phyloP scores from a whole-genome alignment of 2,888 invertebrate genomes.

The Eupeodes latifasciatus region DNA sequence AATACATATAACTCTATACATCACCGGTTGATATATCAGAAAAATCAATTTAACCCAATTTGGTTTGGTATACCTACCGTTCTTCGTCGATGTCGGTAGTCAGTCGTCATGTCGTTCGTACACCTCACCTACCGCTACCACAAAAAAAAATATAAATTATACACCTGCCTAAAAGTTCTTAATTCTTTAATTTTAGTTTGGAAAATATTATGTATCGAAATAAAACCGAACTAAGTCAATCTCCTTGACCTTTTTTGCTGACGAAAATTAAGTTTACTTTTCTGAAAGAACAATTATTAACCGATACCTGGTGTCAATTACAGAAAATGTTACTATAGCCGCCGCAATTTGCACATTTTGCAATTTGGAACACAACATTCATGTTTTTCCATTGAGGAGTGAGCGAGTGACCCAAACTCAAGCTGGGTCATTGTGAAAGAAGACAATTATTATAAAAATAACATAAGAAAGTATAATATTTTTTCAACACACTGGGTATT shows the following conservation, averaged over 20 bases:
- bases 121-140: background rate
- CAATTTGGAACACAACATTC: constrained; percentile 28
- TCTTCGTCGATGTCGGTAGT: too few relatives aligned
- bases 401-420: constrained; percentile 15
- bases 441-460: constrained; percentile 46
- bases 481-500: background rate
- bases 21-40: constrained; percentile 38
- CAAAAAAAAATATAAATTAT: background rate
- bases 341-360: background rate
- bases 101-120: background rate
- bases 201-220: constrained; percentile 20
- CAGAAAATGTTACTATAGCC: background rate
- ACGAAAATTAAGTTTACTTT: constrained; percentile 19
- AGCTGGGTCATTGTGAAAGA: constrained; percentile 43
- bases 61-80: constrained; percentile 23
- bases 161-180: constrained; percentile 16
- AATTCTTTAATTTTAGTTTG: constrained; percentile 15
- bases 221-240: constrained; percentile 32
- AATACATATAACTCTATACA: background rate
- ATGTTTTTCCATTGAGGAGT: too few relatives aligned
- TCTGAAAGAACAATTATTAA: constrained; percentile 1
- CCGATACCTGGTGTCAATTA: background rate
- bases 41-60: constrained; percentile 48
- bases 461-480: background rate
- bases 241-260: constrained; percentile 60